Evolutionary conservation across 1,140 invertebrate genomes (phyloP).

Genomic region (Lucilia cuprina): DNA sequence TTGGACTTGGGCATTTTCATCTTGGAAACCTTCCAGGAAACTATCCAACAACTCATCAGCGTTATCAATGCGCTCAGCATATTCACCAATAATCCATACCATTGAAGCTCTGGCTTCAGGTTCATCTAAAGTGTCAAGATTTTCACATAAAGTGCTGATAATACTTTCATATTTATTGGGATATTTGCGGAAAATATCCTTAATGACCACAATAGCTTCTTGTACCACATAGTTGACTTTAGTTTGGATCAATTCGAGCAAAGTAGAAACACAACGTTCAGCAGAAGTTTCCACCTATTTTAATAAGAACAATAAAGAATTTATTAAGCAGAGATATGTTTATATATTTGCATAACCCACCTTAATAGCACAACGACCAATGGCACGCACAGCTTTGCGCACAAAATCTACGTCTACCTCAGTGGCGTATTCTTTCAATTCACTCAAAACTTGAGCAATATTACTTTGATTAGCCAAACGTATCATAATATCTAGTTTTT

Average conservation of each 20-base stretch:
- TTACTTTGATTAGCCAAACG: conserved; percentile 96
- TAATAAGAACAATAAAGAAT: background rate
- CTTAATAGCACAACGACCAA: conserved; percentile 99
- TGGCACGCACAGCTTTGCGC: conserved; percentile 96
- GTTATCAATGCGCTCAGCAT: conserved; percentile 99
- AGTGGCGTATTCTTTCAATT: conserved; percentile 98
- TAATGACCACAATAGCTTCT: conserved; percentile 99
- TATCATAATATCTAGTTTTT: conserved; percentile 99
- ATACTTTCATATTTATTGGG: conserved; percentile 99
- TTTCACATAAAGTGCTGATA: conserved; percentile 98
- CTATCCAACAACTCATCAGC: conserved; percentile 98
- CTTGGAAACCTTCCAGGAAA: conserved; percentile 99
- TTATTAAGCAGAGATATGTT: background rate
- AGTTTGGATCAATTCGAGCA: conserved; percentile 99
- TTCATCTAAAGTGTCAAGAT: conserved; percentile 98
- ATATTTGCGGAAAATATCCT: conserved; percentile 99
- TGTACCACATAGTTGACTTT: conserved; percentile 99
- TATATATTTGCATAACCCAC: conserved; percentile 60
- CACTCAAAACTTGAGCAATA: conserved; percentile 97
- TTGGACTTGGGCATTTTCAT: conserved; percentile 99
- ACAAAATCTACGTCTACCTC: conserved; percentile 99
- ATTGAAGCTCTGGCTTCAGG: conserved; percentile 99
- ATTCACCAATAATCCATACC: conserved; percentile 99
- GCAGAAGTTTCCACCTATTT: conserved; percentile 90
- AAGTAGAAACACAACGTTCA: conserved; percentile 96